A percentile compares a stretch with the other conserved stretches of the same genome.
phyloP scores from a whole-genome alignment of 2,888 invertebrate genomes.

The Cerastis rubricosa region DNA sequence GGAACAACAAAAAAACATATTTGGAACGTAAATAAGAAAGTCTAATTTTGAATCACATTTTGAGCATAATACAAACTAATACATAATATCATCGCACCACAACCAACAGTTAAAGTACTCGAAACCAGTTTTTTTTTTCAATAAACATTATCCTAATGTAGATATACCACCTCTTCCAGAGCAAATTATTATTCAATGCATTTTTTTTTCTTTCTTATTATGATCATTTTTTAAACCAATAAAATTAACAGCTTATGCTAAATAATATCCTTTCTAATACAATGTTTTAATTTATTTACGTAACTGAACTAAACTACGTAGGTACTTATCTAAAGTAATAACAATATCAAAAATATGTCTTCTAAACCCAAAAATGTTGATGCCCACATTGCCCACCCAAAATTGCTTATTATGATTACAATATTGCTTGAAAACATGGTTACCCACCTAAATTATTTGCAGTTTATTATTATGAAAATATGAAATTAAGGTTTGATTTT shows the following conservation, averaged over 20 bases:
- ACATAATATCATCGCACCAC: slow-evolving; percentile 31
- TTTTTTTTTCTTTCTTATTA: neutral
- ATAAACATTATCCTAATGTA: slow-evolving; percentile 15
- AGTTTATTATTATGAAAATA: slow-evolving; percentile 14
- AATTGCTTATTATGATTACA: neutral
- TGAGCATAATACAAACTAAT: slow-evolving; percentile 50
- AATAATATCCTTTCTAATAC: neutral
- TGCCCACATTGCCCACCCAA: neutral
- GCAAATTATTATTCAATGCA: slow-evolving; percentile 9
- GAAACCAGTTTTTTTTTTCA: slow-evolving; percentile 2
- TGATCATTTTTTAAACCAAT: slow-evolving; percentile 1
- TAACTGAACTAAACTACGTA: neutral
- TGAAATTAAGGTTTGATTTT: neutral
- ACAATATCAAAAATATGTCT: slow-evolving; percentile 17
- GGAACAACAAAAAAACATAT: neutral
- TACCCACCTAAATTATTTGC: neutral
- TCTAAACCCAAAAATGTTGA: neutral
- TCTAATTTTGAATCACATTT: slow-evolving; percentile 44
- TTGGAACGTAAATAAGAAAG: slow-evolving; percentile 20
- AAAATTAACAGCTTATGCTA: neutral
- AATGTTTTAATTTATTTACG: neutral
- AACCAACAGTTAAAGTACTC: slow-evolving; percentile 42
- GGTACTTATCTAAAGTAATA: slow-evolving; percentile 5
- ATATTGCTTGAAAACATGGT: neutral
- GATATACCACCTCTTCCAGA: neutral